Base-by-base conservation (phyloP, 2,888 invertebrate genomes). In the Hofmannophila pseudospretella region DNA sequence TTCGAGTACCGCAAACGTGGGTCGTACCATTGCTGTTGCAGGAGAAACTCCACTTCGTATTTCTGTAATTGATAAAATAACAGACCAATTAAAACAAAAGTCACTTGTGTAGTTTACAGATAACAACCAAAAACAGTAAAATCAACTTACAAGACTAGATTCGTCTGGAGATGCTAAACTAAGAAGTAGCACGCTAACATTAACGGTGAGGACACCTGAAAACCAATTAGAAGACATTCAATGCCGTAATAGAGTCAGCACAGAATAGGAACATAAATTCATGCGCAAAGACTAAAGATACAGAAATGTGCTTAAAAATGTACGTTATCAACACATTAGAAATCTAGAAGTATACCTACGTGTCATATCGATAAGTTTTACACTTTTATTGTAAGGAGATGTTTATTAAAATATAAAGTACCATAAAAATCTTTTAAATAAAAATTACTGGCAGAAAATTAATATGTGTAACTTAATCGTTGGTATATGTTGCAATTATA, bases 111-210 rank as follows among this genome's bases (percentile, higher is more conserved):
- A n/a, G n/a, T 26, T 41, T 33, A 23, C 26, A 27, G 39, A 37
- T 36, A 34, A n/a, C n/a, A n/a, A n/a, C n/a, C n/a, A n/a, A n/a
- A n/a, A n/a, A 39, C 30, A 42, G 11, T 23, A 12, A 25, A 46
- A 39, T 46, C 46, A 47, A 90, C 93, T 94, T 90, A 96, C 96
- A 93, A 97, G 90, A 89, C 96, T 96, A 72, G 96, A 96, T 88
- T 97, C 97, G 88, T 97, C 97, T 54, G 97, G 97, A 58, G 97
- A 97, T 64, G 96, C 96, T 87, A 97, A 91, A 88, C 96, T 96
- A 74, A 97, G 91, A 67, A 97, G 91, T 79, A 96, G 90, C 60
- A 97, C 96, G 88, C 96, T 96, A 79, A 97, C 96, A 88, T 96
- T 96, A 56, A 97, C 96, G 64, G 94, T 94, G 84, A 96, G 90